Evolutionary conservation across 2,113 vertebrate genomes (phyloP).

Genomic region (Eulacestoma nigropectus): DNA sequence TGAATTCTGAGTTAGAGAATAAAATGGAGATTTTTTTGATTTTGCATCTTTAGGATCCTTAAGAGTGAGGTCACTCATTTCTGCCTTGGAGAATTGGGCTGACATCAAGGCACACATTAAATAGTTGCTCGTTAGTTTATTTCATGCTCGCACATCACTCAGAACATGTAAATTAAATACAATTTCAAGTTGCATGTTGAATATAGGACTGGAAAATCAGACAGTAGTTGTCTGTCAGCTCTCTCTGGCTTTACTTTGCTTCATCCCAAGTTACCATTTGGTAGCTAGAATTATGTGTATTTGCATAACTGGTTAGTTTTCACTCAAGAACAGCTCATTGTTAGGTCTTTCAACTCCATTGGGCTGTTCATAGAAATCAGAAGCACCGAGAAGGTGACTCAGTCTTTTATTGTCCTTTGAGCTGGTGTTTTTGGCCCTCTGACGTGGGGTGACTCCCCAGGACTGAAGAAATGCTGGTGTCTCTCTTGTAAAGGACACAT

Average conservation of each 20-base stretch:
- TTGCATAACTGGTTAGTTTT: neutral
- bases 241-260: neutral
- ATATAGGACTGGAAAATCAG: neutral
- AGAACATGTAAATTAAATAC: neutral
- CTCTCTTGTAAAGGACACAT: fast-evolving
- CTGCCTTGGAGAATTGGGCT: neutral
- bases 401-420: neutral
- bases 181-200: neutral
- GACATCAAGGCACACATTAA: neutral
- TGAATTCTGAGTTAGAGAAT: neutral
- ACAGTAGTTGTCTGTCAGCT: neutral
- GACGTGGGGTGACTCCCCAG: neutral
- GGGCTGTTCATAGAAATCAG: neutral
- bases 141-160: neutral
- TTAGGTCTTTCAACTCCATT: neutral
- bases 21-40: neutral
- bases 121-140: neutral
- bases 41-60: neutral
- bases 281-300: neutral
- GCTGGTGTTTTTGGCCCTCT: neutral
- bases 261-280: neutral
- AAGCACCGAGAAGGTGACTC: neutral
- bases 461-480: neutral
- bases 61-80: neutral
- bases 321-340: neutral